Evolutionary conservation across 2,888 invertebrate species (phyloP), one percentile per base, ranked within the genome.

Genomic region (Coenonympha arcania): DNA sequence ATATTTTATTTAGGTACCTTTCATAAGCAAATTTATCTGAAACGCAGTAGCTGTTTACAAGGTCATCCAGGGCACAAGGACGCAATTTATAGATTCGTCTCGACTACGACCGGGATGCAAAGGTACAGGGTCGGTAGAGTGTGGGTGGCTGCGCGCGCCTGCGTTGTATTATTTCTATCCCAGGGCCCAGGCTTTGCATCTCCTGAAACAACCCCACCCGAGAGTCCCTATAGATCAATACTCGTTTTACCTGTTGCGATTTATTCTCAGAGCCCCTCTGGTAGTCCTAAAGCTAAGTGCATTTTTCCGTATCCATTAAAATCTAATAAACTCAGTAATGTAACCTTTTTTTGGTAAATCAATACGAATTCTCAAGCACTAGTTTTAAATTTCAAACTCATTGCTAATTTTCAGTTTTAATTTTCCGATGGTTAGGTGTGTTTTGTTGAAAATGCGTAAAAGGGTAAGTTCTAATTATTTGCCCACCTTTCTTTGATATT

Each of bases 131-230:
- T 13, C 6, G 28, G 34, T 31, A n/a, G n/a, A n/a, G 28, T 16
- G 28, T 31, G 48, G 26, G 33, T 6, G 48, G 8, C 24, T 55
- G 55, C 55, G 55, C 52, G 48, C 50, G 47, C 52, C 33, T 30
- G 16, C 13, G 36, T 47, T 34, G 31, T 8, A 39, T 42, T 45
- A 52, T 33, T 46, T 31, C 46, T 40, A 34, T 39, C 46, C 41
- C 47, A 36, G 49, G 47, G 31, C 46, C 41, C 47, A 36, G 49
- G 47, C 43, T 36, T 31, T 53, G 47, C 51, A 54, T 40, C 40
- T 49, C 18, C 31, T 46, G 46, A 37, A 40, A 18, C 9, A 30
- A 19, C 48, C 41, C 47, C 52, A 26, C 54, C 51, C 48, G 22
- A 4, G 28, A 8, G n/a, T 28, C 52, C 45, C 33, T 24, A 34